A percentile compares a stretch with the other conserved stretches of the same genome.
Conservation (phyloP, 2,113 vertebrate genomes). For the Equus przewalskii region DNA sequence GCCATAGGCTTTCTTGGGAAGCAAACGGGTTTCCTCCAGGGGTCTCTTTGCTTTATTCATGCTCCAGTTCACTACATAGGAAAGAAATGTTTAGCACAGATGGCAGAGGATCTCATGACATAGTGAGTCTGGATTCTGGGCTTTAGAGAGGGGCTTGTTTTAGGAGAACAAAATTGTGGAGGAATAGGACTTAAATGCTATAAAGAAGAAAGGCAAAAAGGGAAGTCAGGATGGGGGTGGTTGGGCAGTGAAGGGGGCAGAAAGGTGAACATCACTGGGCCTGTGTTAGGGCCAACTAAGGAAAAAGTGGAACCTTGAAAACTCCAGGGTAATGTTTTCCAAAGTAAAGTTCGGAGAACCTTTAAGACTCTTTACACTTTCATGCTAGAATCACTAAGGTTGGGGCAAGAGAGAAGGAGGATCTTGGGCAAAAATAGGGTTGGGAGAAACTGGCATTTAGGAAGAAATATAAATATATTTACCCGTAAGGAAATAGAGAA, state of each 20-base stretch:
- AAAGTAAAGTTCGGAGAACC: constrained; percentile 59
- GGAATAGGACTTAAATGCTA: constrained; percentile 33
- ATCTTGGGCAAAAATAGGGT: constrained; percentile 41
- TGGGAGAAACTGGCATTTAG: constrained; percentile 50
- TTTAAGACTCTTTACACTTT: constrained; percentile 21
- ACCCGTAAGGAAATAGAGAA: constrained; percentile 32
- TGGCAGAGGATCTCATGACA: neutral
- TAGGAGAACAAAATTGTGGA: constrained; percentile 43
- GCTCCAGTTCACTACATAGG: neutral
- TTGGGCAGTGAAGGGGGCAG: constrained; percentile 22
- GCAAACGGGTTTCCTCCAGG: neutral
- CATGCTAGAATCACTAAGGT: constrained; percentile 36
- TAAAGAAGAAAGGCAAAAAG: constrained; percentile 37
- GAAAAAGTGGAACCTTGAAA: constrained; percentile 42
- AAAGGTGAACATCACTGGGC: constrained; percentile 19
- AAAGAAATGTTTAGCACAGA: neutral
- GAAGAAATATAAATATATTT: constrained; percentile 56
- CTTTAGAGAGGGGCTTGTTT: constrained; percentile 45
- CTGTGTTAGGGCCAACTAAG: constrained; percentile 35
- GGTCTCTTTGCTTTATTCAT: constrained; percentile 22
- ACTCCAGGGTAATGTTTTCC: constrained; percentile 61
- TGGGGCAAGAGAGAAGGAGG: constrained; percentile 34
- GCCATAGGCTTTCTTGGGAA: constrained; percentile 34
- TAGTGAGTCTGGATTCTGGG: constrained; percentile 14
- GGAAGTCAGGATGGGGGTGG: constrained; percentile 37